These are phyloP conservation scores for Rissa tridactyla DNA, from an alignment of 2,113 vertebrate species.

Conservation along the genomic window DNA sequence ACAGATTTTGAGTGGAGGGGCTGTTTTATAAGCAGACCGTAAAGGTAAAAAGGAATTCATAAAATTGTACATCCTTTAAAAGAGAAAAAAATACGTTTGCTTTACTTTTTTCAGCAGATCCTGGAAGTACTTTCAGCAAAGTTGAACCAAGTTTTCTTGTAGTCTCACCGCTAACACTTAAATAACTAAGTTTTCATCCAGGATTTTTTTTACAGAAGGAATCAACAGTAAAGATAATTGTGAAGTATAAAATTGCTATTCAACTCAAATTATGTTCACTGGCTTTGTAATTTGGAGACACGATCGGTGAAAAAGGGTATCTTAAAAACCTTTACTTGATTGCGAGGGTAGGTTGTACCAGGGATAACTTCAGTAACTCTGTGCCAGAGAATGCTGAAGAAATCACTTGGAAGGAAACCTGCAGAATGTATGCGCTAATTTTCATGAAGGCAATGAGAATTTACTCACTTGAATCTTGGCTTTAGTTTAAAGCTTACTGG, in stretches of 20 bases:
- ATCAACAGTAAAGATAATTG: conserved; percentile 64
- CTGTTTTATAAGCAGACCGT: neutral
- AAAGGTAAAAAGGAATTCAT: neutral
- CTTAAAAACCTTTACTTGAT: conserved; percentile 12
- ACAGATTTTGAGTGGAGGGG: neutral
- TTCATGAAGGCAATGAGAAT: neutral
- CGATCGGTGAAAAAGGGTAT: conserved; percentile 18
- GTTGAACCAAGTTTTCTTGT: neutral
- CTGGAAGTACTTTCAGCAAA: neutral
- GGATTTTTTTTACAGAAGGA: neutral
- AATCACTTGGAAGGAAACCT: neutral
- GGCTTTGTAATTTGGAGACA: conserved; percentile 59
- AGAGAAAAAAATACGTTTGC: neutral
- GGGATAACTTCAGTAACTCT: neutral
- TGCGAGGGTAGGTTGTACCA: neutral
- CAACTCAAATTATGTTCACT: conserved; percentile 52
- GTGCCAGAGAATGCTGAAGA: neutral
- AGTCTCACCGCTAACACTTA: neutral
- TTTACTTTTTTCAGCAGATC: neutral
- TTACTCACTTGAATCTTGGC: neutral
- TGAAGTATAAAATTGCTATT: conserved; percentile 60
- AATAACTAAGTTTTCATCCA: neutral
- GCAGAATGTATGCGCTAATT: neutral
- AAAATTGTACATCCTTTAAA: neutral
- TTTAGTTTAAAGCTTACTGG: neutral